Conservation (phyloP, 2,797 vertebrate species). For the Myiotriccus ornatus region DNA sequence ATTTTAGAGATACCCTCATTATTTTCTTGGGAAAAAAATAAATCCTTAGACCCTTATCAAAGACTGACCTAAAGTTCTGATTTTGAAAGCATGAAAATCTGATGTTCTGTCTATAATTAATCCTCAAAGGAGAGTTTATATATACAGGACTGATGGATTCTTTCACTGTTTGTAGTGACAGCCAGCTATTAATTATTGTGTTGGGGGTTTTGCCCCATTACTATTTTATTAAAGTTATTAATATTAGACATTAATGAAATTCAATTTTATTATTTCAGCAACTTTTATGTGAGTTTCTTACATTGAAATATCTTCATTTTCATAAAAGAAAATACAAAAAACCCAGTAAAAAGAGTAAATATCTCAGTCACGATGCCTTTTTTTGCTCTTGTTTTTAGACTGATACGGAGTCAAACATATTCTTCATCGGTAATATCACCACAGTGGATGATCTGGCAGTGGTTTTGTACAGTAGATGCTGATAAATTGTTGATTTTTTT, state of each 20-base stretch:
- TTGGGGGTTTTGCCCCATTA: not conserved
- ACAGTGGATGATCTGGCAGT: not conserved
- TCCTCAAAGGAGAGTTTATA: slow-evolving; percentile 13
- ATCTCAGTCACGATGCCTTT: not conserved
- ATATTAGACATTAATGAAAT: not conserved
- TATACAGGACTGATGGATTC: not conserved
- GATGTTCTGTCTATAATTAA: not conserved
- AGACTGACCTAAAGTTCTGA: not conserved
- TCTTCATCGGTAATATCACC: not conserved
- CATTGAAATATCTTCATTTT: not conserved
- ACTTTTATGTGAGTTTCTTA: not conserved
- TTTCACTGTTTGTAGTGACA: not conserved
- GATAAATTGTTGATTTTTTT: not conserved
- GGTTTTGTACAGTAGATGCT: not conserved
- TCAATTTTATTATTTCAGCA: not conserved
- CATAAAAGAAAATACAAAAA: not conserved
- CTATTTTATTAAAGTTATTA: not conserved
- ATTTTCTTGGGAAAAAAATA: not conserved
- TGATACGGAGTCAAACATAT: not conserved
- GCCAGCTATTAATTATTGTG: not conserved
- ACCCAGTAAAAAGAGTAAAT: not conserved
- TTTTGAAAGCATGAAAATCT: not conserved
- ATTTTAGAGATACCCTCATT: not conserved
- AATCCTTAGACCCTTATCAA: not conserved
- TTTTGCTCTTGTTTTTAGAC: not conserved